Percentiles rank a stretch among this genome's conserved stretches.
phyloP scores from a whole-genome alignment of 2,797 vertebrate species.

The Chromobotia macracanthus region DNA sequence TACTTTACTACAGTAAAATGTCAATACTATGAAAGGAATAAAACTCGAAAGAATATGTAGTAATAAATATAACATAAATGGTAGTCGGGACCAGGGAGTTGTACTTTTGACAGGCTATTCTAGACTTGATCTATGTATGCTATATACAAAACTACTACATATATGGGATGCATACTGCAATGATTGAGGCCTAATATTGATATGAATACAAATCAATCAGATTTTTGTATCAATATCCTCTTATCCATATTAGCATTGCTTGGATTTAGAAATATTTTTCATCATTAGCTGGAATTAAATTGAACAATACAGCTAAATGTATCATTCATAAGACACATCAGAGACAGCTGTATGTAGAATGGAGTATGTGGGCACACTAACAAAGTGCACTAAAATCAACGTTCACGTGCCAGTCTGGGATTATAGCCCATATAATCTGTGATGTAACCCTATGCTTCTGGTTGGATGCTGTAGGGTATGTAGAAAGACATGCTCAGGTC shows the following conservation, averaged over 20 bases:
- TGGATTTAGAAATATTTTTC: neutral
- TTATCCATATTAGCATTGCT: neutral
- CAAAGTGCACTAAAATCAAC: slow-evolving; percentile 9
- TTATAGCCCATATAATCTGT: slow-evolving; percentile 47
- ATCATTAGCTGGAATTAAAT: slow-evolving; percentile 11
- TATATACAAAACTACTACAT: neutral
- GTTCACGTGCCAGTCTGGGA: slow-evolving; percentile 33
- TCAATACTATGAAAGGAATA: neutral
- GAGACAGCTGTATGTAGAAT: neutral
- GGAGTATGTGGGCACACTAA: neutral
- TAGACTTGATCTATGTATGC: slow-evolving; percentile 11
- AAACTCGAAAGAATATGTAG: neutral
- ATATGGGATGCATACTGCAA: neutral
- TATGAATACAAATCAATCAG: neutral
- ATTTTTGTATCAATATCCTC: neutral
- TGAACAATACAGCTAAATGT: neutral
- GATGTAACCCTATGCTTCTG: slow-evolving; percentile 40
- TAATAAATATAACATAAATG: neutral
- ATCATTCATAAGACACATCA: neutral
- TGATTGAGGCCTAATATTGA: neutral
- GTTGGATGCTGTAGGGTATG: slow-evolving; percentile 33
- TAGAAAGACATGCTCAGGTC: slow-evolving; percentile 20
- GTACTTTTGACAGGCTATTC: neutral
- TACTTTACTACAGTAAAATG: neutral
- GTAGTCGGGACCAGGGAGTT: neutral